These are phyloP conservation scores for Solea senegalensis DNA, from an alignment of 2,113 vertebrate genomes.

Conservation along the genomic window DNA sequence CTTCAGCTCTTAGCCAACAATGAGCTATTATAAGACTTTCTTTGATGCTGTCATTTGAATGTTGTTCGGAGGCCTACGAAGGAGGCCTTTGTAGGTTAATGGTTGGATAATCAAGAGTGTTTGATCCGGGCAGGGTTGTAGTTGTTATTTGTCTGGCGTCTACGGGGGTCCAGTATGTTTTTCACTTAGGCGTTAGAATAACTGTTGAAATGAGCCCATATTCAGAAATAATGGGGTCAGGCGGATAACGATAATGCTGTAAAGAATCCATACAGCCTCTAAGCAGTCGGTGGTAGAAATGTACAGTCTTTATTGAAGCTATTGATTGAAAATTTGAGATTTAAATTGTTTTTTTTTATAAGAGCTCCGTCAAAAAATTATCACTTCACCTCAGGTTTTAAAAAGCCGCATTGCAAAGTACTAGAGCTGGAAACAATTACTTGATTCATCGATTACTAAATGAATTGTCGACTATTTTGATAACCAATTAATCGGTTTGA, in stretches of 20 bases:
- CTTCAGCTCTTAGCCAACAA: conserved; percentile 66
- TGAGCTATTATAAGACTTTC: conserved; percentile 65
- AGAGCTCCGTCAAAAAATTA: not conserved
- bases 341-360: not conserved
- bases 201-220: not conserved
- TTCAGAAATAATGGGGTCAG: not conserved
- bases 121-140: conserved; percentile 57
- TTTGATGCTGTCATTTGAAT: conserved; percentile 69
- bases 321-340: too few species aligned
- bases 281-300: too few species aligned
- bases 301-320: too few species aligned
- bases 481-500: too few species aligned
- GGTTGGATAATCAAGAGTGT: conserved; percentile 67
- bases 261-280: not conserved
- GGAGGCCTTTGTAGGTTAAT: conserved; percentile 73
- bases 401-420: not conserved
- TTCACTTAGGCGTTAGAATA: conserved; percentile 2
- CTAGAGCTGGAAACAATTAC: too few species aligned
- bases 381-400: not conserved
- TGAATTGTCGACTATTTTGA: too few species aligned
- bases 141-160: conserved; percentile 41
- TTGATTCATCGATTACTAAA: too few species aligned
- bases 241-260: not conserved
- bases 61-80: conserved; percentile 51
- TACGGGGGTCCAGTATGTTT: conserved; percentile 11